Evolutionary conservation across 1,140 invertebrate species (phyloP).

Genomic region (Latrodectus geometricus): DNA sequence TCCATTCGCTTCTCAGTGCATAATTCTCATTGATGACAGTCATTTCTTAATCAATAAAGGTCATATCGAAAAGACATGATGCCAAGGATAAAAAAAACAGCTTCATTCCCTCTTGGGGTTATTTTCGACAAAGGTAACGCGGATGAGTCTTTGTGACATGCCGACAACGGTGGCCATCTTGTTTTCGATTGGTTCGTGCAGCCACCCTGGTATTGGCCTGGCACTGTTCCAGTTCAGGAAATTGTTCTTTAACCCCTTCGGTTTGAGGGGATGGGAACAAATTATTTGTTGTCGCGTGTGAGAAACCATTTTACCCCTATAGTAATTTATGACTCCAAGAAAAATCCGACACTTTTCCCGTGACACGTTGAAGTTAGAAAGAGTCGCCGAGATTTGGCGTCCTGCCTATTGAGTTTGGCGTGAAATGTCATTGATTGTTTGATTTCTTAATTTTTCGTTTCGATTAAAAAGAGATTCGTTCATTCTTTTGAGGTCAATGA

Average conservation of each 20-base stretch:
- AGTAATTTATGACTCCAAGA: background rate
- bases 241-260: constrained; percentile 27
- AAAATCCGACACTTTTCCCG: background rate
- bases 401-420: background rate
- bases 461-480: no score
- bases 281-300: constrained; percentile 25
- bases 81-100: background rate
- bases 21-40: no score
- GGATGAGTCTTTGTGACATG: constrained; percentile 15
- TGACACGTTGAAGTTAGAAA: background rate
- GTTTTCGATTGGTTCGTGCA: constrained; percentile 8
- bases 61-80: background rate
- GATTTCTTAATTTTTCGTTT: no score
- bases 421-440: no score
- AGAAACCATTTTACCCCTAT: background rate
- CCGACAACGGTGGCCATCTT: constrained; percentile 25
- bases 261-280: constrained; percentile 21
- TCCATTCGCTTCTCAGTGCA: no score
- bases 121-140: background rate
- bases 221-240: constrained; percentile 36
- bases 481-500: no score
- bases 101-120: background rate
- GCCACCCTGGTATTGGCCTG: constrained; percentile 31
- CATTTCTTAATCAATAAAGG: background rate
- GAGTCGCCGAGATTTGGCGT: background rate